Percentiles rank a stretch among this genome's conserved stretches.
Conservation (phyloP, 1,140 invertebrate genomes). For the Pseudomyrmex pallidus region DNA sequence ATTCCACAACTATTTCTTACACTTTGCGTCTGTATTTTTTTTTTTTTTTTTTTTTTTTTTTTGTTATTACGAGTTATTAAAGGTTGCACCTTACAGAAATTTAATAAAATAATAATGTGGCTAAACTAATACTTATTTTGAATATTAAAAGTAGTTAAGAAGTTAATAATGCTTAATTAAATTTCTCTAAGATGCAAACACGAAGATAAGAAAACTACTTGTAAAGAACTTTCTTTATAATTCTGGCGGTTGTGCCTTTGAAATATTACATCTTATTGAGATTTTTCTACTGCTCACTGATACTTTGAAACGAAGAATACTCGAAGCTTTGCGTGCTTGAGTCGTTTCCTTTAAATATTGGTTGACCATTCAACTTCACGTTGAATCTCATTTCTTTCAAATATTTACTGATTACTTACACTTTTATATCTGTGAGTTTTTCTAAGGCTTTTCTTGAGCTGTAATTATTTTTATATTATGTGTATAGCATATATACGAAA, state of each 20-base stretch:
- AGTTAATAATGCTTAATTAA: no score
- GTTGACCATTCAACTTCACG: conserved; percentile 2
- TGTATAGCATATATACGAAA: no score
- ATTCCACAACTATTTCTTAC: no score
- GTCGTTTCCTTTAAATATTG: conserved; percentile 32
- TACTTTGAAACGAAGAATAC: neutral
- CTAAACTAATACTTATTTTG: no score
- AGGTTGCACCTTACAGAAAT: no score
- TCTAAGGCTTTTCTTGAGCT: neutral
- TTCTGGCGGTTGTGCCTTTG: neutral
- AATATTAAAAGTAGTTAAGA: no score
- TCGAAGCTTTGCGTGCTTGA: neutral
- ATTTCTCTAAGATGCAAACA: no score
- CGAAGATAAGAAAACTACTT: neutral
- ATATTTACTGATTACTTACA: conserved; percentile 30
- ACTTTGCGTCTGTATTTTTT: no score
- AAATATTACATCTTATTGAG: neutral
- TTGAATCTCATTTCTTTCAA: conserved; percentile 21
- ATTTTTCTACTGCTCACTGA: neutral
- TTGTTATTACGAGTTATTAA: no score
- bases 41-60: no score
- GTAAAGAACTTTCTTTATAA: no score
- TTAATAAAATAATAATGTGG: no score
- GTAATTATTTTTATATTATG: neutral
- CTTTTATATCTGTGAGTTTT: conserved; percentile 14